Evolutionary conservation across 2,113 vertebrate genomes (phyloP), one percentile per base, ranked within the genome.

Genomic region (Actinemys pallida): DNA sequence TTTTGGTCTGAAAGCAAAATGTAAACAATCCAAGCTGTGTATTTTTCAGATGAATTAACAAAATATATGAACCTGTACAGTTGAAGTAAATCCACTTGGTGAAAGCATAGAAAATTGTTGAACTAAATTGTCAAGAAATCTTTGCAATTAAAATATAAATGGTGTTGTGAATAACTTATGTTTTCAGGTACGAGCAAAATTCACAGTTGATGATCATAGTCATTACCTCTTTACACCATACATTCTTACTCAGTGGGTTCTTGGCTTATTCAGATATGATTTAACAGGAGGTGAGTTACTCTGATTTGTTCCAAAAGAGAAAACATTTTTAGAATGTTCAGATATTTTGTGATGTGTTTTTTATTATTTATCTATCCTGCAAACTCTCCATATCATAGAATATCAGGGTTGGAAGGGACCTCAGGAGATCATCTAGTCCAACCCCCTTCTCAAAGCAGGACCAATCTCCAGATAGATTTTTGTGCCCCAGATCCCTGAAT

Each of bases 171-270:
- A 1, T 47, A 24, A 47, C 19, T 96, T 93, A 29, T 31, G 5
- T 95, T 95, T 97, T 82, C 94, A 99, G 99, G 98, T 99, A 75
- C 99, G 99, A 97, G 97, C 98, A 4, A 99, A 98, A 97, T 99
- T 99, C 97, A 99, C 98, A 2, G 98, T 99, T 92, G 99, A 99
- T 95, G 99, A 99, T 95, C 98, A 99, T 96, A 99, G 99, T 96
- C 99, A 99, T 97, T 99, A 99, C 95, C 98, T 99, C 45, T 99
- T 99, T 94, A 99, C 99, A 39, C 99, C 99, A 3, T 99, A 99
- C 76, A 97, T 99, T 97, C 99, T 99, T 95, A 99, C 99, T 52
- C 99, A 99, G 81, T 99, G 99, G 99, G 99, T 99, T 87, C 98
- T 99, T 95, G 99, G 99, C 91, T 98, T 99, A 94, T 99, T 99